phyloP scores from a whole-genome alignment of 1,140 invertebrate genomes.

The Oreohelix idahoensis region DNA sequence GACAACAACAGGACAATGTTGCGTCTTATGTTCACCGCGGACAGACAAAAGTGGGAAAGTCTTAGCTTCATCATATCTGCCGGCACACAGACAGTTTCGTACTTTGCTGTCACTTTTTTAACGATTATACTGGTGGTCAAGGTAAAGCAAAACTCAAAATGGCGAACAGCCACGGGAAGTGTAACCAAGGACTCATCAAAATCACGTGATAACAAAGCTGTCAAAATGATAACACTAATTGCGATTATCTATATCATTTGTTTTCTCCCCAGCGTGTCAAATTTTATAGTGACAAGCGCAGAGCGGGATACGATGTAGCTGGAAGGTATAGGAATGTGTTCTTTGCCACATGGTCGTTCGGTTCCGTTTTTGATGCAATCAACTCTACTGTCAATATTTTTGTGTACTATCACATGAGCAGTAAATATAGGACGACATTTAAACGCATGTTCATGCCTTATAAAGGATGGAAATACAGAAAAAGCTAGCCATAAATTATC shows the following conservation, averaged over 20 bases:
- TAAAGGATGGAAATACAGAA: too few species aligned
- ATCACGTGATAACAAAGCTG: neutral
- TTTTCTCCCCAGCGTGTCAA: neutral
- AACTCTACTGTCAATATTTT: neutral
- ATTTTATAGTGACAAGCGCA: neutral
- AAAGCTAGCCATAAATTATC: too few species aligned
- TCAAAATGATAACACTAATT: conserved; percentile 16
- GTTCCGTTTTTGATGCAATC: neutral
- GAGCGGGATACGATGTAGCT: neutral
- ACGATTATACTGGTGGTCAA: neutral
- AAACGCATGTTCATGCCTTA: too few species aligned
- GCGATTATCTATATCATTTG: neutral
- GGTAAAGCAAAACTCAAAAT: neutral
- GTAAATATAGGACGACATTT: neutral
- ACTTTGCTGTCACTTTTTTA: neutral
- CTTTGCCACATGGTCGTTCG: neutral
- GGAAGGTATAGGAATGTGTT: neutral
- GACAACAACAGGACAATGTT: neutral
- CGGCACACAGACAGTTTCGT: neutral
- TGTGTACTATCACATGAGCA: conserved; percentile 21
- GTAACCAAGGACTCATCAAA: neutral
- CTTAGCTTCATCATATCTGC: neutral
- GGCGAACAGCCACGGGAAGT: neutral
- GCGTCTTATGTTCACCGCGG: neutral
- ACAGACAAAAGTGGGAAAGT: neutral